Evolutionary conservation across 2,888 invertebrate genomes (phyloP).

Genomic region (Synanthedon formicaeformis): DNA sequence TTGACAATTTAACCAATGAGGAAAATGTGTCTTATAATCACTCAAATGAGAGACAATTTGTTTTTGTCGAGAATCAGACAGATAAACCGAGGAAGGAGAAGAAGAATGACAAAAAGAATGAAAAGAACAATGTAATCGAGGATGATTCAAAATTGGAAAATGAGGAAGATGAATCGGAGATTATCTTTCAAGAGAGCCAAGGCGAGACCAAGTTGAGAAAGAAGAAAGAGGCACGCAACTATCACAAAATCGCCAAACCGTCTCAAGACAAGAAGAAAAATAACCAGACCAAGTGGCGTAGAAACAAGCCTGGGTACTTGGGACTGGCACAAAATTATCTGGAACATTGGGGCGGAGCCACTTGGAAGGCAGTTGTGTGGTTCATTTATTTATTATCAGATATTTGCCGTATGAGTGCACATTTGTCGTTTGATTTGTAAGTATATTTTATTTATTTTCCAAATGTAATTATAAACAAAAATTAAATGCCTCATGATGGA

Average conservation of each 20-base stretch:
- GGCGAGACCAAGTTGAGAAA: constrained; percentile 45
- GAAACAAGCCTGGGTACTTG: constrained; percentile 55
- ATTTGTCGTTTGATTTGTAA: constrained; percentile 79
- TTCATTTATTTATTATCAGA: constrained; percentile 83
- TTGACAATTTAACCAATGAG: constrained; percentile 64
- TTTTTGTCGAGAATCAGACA: constrained; percentile 51
- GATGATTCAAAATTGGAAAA: constrained; percentile 42
- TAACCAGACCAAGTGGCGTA: constrained; percentile 43
- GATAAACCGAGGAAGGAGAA: constrained; percentile 53
- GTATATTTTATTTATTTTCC: constrained; percentile 27
- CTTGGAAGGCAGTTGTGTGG: constrained; percentile 78
- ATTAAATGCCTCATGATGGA: neutral
- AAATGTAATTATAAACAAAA: constrained; percentile 1
- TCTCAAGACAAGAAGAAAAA: constrained; percentile 60
- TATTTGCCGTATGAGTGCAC: constrained; percentile 82
- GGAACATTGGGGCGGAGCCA: constrained; percentile 70
- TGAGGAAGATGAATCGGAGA: constrained; percentile 41
- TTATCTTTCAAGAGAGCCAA: constrained; percentile 46
- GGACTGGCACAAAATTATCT: constrained; percentile 53
- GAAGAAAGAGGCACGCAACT: constrained; percentile 60
- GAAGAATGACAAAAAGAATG: constrained; percentile 31
- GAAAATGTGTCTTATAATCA: constrained; percentile 39
- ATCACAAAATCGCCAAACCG: constrained; percentile 43
- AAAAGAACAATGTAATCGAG: constrained; percentile 30
- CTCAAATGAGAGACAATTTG: constrained; percentile 51